These are phyloP conservation scores for Automeris io DNA, from an alignment of 2,888 invertebrate genomes.

Conservation along the genomic window DNA sequence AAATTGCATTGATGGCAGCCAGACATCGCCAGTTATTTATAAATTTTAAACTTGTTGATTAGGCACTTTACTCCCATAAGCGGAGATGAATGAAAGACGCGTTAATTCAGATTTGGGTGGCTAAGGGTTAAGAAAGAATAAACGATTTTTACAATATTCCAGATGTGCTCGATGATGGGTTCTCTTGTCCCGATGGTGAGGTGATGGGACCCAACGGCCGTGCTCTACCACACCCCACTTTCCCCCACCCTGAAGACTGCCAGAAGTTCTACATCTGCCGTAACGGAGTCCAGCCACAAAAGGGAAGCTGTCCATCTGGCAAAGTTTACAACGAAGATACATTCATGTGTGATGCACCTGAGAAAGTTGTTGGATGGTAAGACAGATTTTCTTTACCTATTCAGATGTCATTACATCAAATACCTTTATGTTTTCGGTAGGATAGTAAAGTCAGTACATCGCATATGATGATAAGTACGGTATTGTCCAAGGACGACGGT, in stretches of 20 bases:
- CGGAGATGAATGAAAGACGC: no score
- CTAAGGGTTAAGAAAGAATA: neutral
- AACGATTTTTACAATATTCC: conserved; percentile 17
- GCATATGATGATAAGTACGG: no score
- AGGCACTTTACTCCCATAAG: no score
- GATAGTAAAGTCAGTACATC: no score
- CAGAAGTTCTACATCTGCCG: conserved; percentile 90
- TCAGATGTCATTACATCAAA: no score
- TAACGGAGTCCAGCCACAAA: conserved; percentile 85
- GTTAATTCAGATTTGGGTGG: no score
- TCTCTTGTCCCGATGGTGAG: conserved; percentile 84
- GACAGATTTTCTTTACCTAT: conserved; percentile 9
- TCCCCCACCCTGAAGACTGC: conserved; percentile 87
- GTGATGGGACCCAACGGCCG: conserved; percentile 82
- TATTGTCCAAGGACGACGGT: no score
- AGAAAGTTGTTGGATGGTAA: conserved; percentile 87
- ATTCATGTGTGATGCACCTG: conserved; percentile 86
- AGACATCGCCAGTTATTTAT: no score
- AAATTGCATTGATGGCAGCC: no score
- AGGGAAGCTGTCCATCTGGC: conserved; percentile 83
- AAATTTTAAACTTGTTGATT: no score
- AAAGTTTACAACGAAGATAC: conserved; percentile 87
- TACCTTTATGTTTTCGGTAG: no score
- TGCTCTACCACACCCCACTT: conserved; percentile 85
- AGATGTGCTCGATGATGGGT: conserved; percentile 86